Conservation (phyloP, 2,888 invertebrate genomes). For the Pachydiplax longipennis region DNA sequence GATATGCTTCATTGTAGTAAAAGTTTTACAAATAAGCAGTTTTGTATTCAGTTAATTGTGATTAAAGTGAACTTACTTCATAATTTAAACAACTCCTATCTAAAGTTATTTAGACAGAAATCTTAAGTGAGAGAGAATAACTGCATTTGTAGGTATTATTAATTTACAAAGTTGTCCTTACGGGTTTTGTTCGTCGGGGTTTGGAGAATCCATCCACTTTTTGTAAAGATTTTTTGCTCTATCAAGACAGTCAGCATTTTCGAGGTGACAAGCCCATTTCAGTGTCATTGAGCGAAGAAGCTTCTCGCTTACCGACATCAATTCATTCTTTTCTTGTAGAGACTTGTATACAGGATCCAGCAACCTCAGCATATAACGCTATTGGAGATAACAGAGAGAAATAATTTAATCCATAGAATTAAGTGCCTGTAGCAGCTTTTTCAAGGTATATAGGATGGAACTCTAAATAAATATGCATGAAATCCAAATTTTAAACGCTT, state of each 20-base stretch:
- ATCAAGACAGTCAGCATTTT: slow-evolving; percentile 74
- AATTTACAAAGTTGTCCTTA: slow-evolving; percentile 59
- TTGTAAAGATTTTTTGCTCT: slow-evolving; percentile 76
- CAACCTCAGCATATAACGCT: slow-evolving; percentile 76
- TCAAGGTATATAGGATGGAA: background rate
- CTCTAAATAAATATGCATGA: background rate
- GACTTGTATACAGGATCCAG: slow-evolving; percentile 66
- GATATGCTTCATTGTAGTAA: too few species aligned
- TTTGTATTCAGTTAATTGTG: too few species aligned
- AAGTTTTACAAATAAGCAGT: too few species aligned
- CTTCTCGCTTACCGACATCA: slow-evolving; percentile 69
- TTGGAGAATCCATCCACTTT: slow-evolving; percentile 75
- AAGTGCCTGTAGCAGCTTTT: too few species aligned
- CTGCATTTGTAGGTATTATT: too few species aligned
- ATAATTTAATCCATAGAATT: too few species aligned
- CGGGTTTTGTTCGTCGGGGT: slow-evolving; percentile 79
- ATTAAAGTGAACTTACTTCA: too few species aligned
- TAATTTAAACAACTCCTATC: too few species aligned
- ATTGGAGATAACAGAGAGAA: slow-evolving; percentile 44
- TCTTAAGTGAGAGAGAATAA: too few species aligned
- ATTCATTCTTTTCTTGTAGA: slow-evolving; percentile 61
- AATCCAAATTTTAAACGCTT: background rate
- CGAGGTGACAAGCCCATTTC: slow-evolving; percentile 78
- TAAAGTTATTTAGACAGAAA: too few species aligned
- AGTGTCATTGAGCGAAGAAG: slow-evolving; percentile 70